Percentiles rank a stretch among this genome's conserved stretches.
These are phyloP conservation scores for Drosophila putrida DNA, from an alignment of 2,888 invertebrate genomes.

Conservation along the genomic window DNA sequence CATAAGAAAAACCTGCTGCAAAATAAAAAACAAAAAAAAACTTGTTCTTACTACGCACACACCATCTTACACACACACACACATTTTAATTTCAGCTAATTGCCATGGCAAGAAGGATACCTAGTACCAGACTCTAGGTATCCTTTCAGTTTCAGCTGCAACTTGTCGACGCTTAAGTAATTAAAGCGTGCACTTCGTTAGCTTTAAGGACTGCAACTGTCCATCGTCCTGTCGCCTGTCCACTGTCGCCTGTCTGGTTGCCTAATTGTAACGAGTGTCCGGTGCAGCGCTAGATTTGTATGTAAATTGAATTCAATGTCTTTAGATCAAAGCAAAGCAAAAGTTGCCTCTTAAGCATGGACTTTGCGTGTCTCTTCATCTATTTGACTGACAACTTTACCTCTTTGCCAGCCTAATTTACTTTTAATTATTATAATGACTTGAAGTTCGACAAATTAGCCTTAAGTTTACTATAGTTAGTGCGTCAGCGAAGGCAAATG, in stretches of 20 bases:
- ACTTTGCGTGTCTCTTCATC: constrained; percentile 26
- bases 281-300: constrained; percentile 72
- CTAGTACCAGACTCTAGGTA: constrained; percentile 9
- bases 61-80: constrained; percentile 59
- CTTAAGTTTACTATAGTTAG: constrained; percentile 58
- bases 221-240: constrained; percentile 1
- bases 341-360: constrained; percentile 46
- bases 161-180: constrained; percentile 69
- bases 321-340: constrained; percentile 71
- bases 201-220: constrained; percentile 52
- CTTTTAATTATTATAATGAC: constrained; percentile 82
- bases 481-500: constrained; percentile 58
- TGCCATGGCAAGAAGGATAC: constrained; percentile 50
- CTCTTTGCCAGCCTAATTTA: constrained; percentile 72
- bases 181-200: constrained; percentile 77
- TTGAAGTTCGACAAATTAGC: constrained; percentile 76
- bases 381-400: constrained; percentile 35
- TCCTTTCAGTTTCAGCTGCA: constrained; percentile 12
- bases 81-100: constrained; percentile 81
- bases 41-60: constrained; percentile 56
- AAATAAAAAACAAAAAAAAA: constrained; percentile 43
- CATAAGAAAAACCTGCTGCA: constrained; percentile 58
- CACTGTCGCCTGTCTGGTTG: constrained; percentile 4
- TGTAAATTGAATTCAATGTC: constrained; percentile 77
- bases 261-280: constrained; percentile 68